These are phyloP conservation scores for Zaprionus vittiger DNA, from an alignment of 1,140 invertebrate genomes.

Conservation along the genomic window DNA sequence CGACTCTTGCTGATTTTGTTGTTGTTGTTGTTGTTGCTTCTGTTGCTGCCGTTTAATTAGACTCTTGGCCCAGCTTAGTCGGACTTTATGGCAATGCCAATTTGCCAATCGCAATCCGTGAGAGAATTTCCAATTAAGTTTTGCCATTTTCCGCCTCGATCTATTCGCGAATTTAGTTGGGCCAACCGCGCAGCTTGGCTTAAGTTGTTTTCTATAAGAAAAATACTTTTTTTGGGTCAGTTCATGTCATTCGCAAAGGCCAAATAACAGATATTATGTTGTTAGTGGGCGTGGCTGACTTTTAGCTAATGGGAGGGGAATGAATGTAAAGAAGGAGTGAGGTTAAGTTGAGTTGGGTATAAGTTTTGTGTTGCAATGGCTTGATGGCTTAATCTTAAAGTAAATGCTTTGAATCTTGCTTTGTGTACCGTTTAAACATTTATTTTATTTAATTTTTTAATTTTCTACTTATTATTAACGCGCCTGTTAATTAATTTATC, in stretches of 20 bases:
- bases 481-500: no score
- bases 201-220: constrained; percentile 11
- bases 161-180: constrained; percentile 9
- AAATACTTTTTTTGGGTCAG: constrained; percentile 31
- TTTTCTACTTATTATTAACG: no score
- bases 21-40: constrained; percentile 25
- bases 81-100: constrained; percentile 55
- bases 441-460: no score
- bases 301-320: background rate
- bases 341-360: background rate
- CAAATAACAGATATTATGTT: constrained; percentile 30
- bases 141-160: constrained; percentile 39
- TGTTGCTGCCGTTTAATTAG: constrained; percentile 64
- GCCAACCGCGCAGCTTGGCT: background rate
- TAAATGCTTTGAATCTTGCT: background rate
- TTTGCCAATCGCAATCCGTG: constrained; percentile 63
- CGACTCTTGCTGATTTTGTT: constrained; percentile 18
- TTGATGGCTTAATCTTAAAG: background rate
- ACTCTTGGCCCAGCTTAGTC: constrained; percentile 42
- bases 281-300: constrained; percentile 36
- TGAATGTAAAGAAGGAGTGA: background rate
- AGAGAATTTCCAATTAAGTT: constrained; percentile 80
- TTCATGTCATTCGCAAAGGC: constrained; percentile 24
- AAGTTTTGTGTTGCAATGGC: background rate
- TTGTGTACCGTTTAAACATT: no score